Conservation (phyloP, 2,888 invertebrate species). For the Tachystola acroxantha region DNA sequence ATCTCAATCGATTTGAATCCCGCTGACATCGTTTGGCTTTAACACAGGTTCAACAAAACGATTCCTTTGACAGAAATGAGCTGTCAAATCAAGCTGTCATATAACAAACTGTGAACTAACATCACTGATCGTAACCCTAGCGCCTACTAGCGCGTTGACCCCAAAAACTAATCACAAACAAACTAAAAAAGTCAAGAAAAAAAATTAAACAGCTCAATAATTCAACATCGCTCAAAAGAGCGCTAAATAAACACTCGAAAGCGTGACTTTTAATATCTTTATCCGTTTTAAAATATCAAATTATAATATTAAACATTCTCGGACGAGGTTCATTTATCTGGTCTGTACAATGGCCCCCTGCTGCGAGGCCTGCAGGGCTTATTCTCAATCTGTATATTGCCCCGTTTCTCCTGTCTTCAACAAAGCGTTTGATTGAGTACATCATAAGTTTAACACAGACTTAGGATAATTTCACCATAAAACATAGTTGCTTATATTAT, state of each 20-base stretch:
- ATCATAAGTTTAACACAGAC: too few relatives aligned
- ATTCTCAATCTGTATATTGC: too few relatives aligned
- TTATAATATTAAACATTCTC: slow-evolving; percentile 74
- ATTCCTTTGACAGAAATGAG: slow-evolving; percentile 1
- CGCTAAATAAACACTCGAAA: slow-evolving; percentile 71
- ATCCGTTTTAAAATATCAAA: slow-evolving; percentile 76
- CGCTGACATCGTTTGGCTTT: too few relatives aligned
- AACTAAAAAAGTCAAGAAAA: slow-evolving; percentile 28
- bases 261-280: slow-evolving; percentile 76
- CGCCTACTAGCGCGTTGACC: slow-evolving; percentile 19
- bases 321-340: slow-evolving; percentile 65
- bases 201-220: slow-evolving; percentile 48
- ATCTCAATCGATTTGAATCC: too few relatives aligned
- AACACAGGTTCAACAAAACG: too few relatives aligned
- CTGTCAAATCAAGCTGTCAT: slow-evolving; percentile 4
- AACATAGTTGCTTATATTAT: too few relatives aligned
- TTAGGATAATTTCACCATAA: too few relatives aligned
- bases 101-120: neutral
- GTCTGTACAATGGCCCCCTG: slow-evolving; percentile 60
- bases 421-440: too few relatives aligned
- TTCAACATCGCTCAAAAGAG: slow-evolving; percentile 48
- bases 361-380: slow-evolving; percentile 19
- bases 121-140: neutral
- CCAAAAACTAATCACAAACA: slow-evolving; percentile 27
- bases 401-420: too few relatives aligned